Base-by-base conservation (phyloP, 1,140 invertebrate species). In the Rhopalosiphum maidis region DNA sequence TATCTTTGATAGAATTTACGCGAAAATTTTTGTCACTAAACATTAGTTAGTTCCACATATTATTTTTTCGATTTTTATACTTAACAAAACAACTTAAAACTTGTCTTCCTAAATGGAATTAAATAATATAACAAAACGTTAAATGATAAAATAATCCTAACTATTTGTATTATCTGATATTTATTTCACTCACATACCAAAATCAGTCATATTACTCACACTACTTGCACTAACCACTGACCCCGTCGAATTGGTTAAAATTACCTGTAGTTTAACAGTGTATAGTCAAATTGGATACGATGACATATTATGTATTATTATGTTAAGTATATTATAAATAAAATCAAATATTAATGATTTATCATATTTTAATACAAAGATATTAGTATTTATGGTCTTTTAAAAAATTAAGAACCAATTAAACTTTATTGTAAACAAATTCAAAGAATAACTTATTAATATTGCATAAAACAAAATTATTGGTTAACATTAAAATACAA, bases 181-280 rank as follows among this genome's bases (percentile, higher is more conserved):
- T 1, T 25, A 51, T 48, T 21, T 46, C 77, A 6, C 30, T 43
- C 41, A 35, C 30, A 77, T 30, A n/a, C 54, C 55, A 51, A 83
- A 46, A 92, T 83, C 90, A 54, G 90, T 92, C 90, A 92, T 77
- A 89, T n/a, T 41, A 41, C 41, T 92, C 90, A 92, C 90, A 89
- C 48, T 41, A 41, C 41, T 41, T 2, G 83, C 90, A 89, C 48
- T 37, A 35, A 89, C n/a, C 43, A 92, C 90, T 82, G n/a, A 92
- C 90, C 90, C 11, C 22, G 54, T 82, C 90, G 90, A 92, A 92
- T 92, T 77, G 90, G n/a, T 92, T 92, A 83, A 46, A 92, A 92
- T 51, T 8, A 25, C n/a, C 37, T 77, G 46, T 60, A 22, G 1
- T 77, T 68, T 25, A 37, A 37, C 48, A 54, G n/a, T 55, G 35